A percentile compares a stretch with the other conserved stretches of the same genome.
Conservation (phyloP, 2,113 vertebrate species). For the Candoia aspera region DNA sequence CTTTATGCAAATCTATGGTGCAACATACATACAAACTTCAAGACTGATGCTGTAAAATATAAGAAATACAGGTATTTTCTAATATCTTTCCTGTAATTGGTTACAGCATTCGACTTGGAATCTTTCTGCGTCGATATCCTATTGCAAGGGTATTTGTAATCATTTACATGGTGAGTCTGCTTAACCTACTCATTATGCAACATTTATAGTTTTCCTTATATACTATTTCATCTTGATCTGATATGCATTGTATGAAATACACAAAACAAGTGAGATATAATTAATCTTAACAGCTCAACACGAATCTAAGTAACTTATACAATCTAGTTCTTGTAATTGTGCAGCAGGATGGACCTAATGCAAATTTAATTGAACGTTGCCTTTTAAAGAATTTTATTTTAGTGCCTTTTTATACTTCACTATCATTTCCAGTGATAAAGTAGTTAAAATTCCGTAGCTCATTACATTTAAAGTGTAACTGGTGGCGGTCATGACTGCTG, state of each 20-base stretch:
- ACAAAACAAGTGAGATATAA: conserved; percentile 28
- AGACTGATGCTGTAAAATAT: background rate
- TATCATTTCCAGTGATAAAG: background rate
- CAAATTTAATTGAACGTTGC: background rate
- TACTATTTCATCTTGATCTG: conserved; percentile 10
- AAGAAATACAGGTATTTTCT: background rate
- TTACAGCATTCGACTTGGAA: conserved; percentile 91
- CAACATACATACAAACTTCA: background rate
- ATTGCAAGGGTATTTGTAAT: conserved; percentile 94
- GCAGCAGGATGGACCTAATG: background rate
- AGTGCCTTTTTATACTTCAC: background rate
- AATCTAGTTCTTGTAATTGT: conserved; percentile 3
- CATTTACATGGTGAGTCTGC: conserved; percentile 91
- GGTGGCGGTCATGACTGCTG: background rate
- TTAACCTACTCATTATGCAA: background rate
- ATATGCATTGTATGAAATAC: conserved; percentile 14
- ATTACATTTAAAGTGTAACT: background rate
- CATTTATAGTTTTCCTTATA: background rate
- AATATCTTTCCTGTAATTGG: conserved; percentile 1
- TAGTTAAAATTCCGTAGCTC: background rate
- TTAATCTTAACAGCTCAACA: background rate
- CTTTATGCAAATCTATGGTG: background rate
- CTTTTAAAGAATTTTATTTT: background rate
- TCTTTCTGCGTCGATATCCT: conserved; percentile 95
- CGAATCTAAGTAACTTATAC: background rate